These are phyloP conservation scores for Todiramphus saurophagus DNA, from an alignment of 2,113 vertebrate species.

Conservation along the genomic window DNA sequence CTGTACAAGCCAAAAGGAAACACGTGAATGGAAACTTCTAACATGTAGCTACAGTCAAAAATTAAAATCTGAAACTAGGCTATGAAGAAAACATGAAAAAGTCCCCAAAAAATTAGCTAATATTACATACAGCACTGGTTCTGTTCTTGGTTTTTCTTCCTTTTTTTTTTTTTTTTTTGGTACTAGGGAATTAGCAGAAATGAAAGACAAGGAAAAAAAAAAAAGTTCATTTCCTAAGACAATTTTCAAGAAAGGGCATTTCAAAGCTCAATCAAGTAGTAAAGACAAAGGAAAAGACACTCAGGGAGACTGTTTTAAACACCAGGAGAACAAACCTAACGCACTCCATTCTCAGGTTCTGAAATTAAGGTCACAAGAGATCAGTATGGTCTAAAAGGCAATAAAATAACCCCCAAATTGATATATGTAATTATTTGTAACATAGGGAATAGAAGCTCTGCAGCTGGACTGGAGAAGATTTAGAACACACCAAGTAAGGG, in stretches of 20 bases:
- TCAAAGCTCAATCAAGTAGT: not conserved
- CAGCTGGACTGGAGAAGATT: not conserved
- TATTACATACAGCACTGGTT: not conserved
- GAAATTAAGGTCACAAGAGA: not conserved
- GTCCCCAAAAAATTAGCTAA: not conserved
- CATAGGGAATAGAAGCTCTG: not conserved
- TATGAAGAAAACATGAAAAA: not conserved
- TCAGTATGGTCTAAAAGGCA: not conserved
- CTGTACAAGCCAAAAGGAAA: not conserved
- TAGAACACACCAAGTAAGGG: not conserved
- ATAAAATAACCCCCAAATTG: not conserved
- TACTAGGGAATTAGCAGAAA: not conserved
- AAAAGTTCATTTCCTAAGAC: not conserved
- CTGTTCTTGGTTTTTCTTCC: not conserved
- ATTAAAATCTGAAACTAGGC: not conserved
- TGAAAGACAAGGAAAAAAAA: not conserved
- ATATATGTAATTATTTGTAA: not conserved
- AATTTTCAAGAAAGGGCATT: not conserved
- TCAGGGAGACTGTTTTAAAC: not conserved
- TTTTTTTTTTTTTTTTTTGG: not conserved
- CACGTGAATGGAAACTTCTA: not conserved
- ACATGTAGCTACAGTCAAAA: not conserved
- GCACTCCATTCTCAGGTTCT: not conserved
- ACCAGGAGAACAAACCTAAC: not conserved
- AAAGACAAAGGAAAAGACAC: not conserved